Base-by-base conservation (phyloP, 2,797 vertebrate genomes). In the Hippoglossus hippoglossus region DNA sequence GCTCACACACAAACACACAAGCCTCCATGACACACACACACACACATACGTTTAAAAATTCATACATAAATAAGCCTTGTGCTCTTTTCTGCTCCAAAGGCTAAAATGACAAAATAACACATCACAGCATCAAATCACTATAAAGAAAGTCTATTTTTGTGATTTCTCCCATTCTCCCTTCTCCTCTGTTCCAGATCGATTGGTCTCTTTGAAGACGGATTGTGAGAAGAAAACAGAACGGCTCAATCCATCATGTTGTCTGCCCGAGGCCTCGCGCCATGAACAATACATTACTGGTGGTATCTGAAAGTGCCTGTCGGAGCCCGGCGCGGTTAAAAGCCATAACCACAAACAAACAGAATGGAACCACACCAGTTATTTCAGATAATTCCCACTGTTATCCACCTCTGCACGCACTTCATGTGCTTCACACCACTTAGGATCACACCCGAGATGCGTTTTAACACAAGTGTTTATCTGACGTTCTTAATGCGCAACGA, bases 151-250 rank as follows among this genome's bases (percentile, higher is more conserved):
- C 75, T 86, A 82, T 84, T 86, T 85, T 63, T 65, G 84, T 79
- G 74, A 74, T 68, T 77, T 72, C 62, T 75, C 9, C n/a, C 6
- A 3, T 3, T 36, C 31, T 15, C 8, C n/a, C 67, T 62, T 52
- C 81, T 79, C 75, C 64, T 77, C 72, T 64, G 63, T 68, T 88
- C 81, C 70, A 84, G 77, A 91, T 92, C 87, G 82, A 92, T 91
- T 89, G 88, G 79, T 80, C 86, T 86, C 87, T 89, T 87, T 92
- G 80, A 88, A 85, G 89, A 90, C 62, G 57, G 77, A 87, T 86
- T 85, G 83, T 84, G 72, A 87, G 83, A 86, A 88, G 88, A 86
- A 84, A 89, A 87, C 64, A 62, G 70, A 88, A 79, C 36, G 54
- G 85, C 67, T 90, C 81, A 65, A 86, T 91, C 87, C 84, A 87